Base-by-base conservation (phyloP, 1,140 invertebrate species). In the Brachionus sp. region DNA sequence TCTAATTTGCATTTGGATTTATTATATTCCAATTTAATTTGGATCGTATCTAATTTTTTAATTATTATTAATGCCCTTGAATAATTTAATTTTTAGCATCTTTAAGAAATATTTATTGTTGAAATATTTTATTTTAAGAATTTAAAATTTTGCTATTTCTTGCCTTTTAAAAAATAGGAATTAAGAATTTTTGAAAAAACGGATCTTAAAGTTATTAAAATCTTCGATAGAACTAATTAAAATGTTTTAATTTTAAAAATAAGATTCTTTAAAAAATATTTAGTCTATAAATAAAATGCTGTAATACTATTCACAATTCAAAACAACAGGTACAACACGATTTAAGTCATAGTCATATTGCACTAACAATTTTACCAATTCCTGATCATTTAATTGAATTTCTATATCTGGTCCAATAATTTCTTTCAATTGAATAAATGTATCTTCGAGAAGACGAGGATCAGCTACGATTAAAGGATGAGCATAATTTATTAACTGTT, bases 401-500 rank as follows among this genome's bases (percentile, higher is more conserved):
- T 75, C 42, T 10, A 19, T 0, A 12, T 75, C 70, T 19, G 7
- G 6, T 25, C 50, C 46, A 39, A 80, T 39, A 10, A 80, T 80
- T 66, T 80, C 77, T 42, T 80, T 80, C 16, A 80, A 42, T 44
- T 80, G 50, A 29, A 19, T 5, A 66, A 62, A 80, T 62, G 50
- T 5, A 13, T 39, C 37, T 29, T 62, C 62, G 19, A 80, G 39
- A n/a, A 80, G 57, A 37, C 12, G 33, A 44, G 77, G n/a, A 66
- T 80, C 77, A 3, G 57, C 77, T 19, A 80, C 77, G 5, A 80
- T 80, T 44, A 80, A 44, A 10, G 77, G 77, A 80, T 80, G 77
- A 16, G 77, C 77, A 12, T 62, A 80, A 37, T 39, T 44, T 46
- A 75, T 75, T 25, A 75, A 25, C 12, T 75, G 39, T 25, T 75